Conservation (phyloP, 2,113 vertebrate species). For the Dascyllus trimaculatus region DNA sequence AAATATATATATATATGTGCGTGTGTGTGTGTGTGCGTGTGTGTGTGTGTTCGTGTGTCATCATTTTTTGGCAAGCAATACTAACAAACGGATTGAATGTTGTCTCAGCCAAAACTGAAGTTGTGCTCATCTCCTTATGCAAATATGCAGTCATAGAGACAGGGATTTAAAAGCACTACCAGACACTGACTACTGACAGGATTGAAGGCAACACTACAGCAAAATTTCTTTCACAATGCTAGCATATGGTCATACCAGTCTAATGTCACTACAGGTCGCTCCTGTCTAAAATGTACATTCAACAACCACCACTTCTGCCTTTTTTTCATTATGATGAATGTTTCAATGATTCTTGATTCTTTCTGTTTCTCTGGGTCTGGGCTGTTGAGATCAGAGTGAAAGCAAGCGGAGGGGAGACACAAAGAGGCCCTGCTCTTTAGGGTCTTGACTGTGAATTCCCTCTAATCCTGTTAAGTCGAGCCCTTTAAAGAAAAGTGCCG, state of each 20-base stretch:
- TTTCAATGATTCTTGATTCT: not conserved
- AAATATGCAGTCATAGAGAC: slow-evolving; percentile 1
- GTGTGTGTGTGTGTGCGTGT: no score
- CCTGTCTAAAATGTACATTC: not conserved
- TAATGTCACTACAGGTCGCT: not conserved
- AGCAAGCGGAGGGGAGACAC: slow-evolving; percentile 10
- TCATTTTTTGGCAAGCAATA: not conserved
- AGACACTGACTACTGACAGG: slow-evolving; percentile 14
- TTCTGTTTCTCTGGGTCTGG: not conserved
- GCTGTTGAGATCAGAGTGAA: slow-evolving; percentile 3
- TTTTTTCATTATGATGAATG: not conserved
- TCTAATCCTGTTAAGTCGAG: slow-evolving; percentile 70
- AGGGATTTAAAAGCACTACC: slow-evolving; percentile 1
- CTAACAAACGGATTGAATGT: not conserved
- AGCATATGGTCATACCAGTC: not conserved
- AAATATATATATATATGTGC: no score
- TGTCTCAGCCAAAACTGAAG: not conserved
- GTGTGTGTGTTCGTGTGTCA: no score
- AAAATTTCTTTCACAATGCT: not conserved
- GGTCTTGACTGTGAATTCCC: slow-evolving; percentile 45
- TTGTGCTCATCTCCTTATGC: slow-evolving; percentile 14
- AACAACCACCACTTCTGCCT: not conserved
- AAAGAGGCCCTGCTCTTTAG: slow-evolving; percentile 44
- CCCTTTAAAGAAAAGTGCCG: slow-evolving; percentile 40
- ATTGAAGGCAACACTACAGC: slow-evolving; percentile 2